Percentiles rank a stretch among this genome's conserved stretches.
These are phyloP conservation scores for Aphodius granarius DNA, from an alignment of 2,888 invertebrate genomes.

Conservation along the genomic window DNA sequence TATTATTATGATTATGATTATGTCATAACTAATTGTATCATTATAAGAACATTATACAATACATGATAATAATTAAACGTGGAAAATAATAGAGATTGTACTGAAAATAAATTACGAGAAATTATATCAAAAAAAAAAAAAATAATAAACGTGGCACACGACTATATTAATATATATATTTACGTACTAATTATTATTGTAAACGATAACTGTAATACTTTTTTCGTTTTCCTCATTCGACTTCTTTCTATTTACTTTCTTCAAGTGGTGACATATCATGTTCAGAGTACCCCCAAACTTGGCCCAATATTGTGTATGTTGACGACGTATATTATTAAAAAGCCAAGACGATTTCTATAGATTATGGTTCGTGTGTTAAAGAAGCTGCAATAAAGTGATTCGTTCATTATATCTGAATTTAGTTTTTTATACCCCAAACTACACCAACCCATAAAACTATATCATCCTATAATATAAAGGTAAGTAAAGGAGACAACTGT, in stretches of 20 bases:
- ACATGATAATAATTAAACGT: constrained; percentile 26
- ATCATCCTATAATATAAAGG: neutral
- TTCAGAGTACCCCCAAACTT: neutral
- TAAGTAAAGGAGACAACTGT: neutral
- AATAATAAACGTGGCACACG: constrained; percentile 13
- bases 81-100: constrained; percentile 12
- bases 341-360: neutral
- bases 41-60: constrained; percentile 41
- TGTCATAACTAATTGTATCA: constrained; percentile 35
- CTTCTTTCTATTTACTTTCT: constrained; percentile 4
- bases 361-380: constrained; percentile 49
- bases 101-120: constrained; percentile 2
- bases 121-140: constrained; percentile 13
- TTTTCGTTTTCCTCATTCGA: constrained; percentile 34
- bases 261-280: constrained; percentile 10
- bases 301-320: constrained; percentile 7
- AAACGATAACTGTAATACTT: constrained; percentile 41
- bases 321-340: neutral
- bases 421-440: constrained; percentile 19
- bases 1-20: constrained; percentile 42
- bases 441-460: neutral
- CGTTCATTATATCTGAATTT: constrained; percentile 47
- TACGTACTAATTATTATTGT: constrained; percentile 14
- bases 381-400: constrained; percentile 54
- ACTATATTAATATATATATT: constrained; percentile 12